Evolutionary conservation across 2,888 invertebrate genomes (phyloP).

Genomic region (Tipula vernalis): DNA sequence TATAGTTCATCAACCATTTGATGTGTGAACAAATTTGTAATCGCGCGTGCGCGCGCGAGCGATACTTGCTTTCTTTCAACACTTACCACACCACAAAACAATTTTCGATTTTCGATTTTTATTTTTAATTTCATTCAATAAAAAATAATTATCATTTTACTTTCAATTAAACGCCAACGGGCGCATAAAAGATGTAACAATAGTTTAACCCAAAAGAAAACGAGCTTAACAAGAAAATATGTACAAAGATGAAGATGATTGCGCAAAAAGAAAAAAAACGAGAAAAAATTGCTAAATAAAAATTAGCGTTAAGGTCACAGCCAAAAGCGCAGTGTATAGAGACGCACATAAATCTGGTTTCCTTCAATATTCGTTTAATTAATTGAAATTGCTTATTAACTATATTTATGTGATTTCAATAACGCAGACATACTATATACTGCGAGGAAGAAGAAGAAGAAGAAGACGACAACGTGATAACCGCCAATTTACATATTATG

Average conservation of each 20-base stretch:
- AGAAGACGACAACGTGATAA: neutral
- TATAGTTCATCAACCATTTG: too few species aligned
- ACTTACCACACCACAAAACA: too few species aligned
- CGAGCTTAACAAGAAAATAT: neutral
- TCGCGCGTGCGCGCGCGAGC: too few species aligned
- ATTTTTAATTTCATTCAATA: too few species aligned
- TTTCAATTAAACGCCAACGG: neutral
- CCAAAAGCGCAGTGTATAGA: neutral
- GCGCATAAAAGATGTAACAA: neutral
- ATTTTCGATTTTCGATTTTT: too few species aligned
- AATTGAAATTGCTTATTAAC: neutral
- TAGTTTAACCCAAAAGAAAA: neutral
- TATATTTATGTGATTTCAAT: neutral
- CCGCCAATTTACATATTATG: neutral
- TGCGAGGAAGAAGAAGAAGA: neutral
- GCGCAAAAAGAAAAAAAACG: neutral
- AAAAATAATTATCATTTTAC: neutral
- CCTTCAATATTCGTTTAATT: neutral
- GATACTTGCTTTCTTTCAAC: too few species aligned
- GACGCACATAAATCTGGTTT: neutral
- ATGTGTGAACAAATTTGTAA: too few species aligned
- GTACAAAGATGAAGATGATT: neutral
- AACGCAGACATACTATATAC: neutral
- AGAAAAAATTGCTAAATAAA: neutral
- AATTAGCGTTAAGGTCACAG: neutral